Conservation (phyloP, 2,797 vertebrate genomes). For the Tokudaia tokunoshimensis region DNA sequence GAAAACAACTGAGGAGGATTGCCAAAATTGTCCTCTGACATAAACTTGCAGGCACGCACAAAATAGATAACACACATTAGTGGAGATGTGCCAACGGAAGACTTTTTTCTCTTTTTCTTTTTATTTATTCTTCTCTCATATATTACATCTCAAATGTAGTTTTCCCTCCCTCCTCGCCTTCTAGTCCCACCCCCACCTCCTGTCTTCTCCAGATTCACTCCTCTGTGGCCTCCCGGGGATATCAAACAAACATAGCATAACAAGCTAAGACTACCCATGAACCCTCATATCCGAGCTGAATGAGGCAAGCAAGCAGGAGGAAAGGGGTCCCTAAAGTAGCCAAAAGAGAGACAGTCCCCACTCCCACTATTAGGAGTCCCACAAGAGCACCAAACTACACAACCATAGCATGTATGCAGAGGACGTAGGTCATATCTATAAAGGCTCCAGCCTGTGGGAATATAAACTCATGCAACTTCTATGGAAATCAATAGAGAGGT, state of each 20-base stretch:
- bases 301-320: neutral
- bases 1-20: neutral
- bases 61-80: neutral
- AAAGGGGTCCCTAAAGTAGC: neutral
- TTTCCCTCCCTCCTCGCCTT: neutral
- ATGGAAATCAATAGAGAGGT: neutral
- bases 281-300: neutral
- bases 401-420: neutral
- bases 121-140: neutral
- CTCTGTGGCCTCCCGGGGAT: neutral
- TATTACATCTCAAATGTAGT: neutral
- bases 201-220: neutral
- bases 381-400: neutral
- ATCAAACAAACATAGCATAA: neutral
- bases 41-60: accelerated
- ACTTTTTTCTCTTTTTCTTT: neutral
- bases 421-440: neutral
- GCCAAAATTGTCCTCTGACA: neutral
- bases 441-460: neutral
- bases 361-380: no score
- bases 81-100: neutral
- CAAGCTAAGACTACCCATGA: neutral
- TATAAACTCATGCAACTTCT: neutral
- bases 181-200: neutral
- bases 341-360: neutral